Evolutionary conservation across 2,888 invertebrate species (phyloP).

Genomic region (Cantharis flavilabris): DNA sequence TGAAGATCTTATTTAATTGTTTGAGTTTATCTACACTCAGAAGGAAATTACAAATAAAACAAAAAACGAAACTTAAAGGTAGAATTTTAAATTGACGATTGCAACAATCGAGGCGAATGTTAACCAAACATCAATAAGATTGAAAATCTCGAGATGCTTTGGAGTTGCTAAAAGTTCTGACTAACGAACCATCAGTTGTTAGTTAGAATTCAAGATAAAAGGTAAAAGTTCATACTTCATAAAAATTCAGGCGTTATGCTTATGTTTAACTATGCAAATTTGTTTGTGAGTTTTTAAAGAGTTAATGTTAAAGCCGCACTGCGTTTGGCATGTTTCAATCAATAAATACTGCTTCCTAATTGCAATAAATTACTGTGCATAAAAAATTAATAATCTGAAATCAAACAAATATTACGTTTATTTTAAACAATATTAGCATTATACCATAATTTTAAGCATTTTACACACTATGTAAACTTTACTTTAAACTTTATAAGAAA

Average conservation of each 20-base stretch:
- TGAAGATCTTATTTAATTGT: neutral
- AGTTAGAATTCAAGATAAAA: neutral
- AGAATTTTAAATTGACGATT: constrained; percentile 10
- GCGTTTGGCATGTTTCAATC: neutral
- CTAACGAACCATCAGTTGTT: constrained; percentile 14
- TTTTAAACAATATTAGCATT: neutral
- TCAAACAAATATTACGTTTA: neutral
- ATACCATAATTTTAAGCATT: neutral
- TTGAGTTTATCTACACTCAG: neutral
- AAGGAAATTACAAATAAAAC: neutral
- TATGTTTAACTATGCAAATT: neutral
- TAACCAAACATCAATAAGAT: constrained; percentile 3
- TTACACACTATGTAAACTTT: neutral
- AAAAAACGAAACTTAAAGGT: neutral
- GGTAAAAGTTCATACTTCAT: neutral
- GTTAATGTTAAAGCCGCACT: too few relatives aligned
- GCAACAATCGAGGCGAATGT: constrained; percentile 6
- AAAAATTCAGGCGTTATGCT: constrained; percentile 6
- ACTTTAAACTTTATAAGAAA: neutral
- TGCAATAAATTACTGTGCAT: neutral
- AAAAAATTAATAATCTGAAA: neutral
- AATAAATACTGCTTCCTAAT: neutral
- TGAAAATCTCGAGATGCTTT: constrained; percentile 10
- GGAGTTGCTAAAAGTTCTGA: constrained; percentile 3
- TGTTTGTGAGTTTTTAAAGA: neutral